These are phyloP conservation scores for Leucoraja ocellata DNA, from an alignment of 2,797 vertebrate species.

Conservation along the genomic window DNA sequence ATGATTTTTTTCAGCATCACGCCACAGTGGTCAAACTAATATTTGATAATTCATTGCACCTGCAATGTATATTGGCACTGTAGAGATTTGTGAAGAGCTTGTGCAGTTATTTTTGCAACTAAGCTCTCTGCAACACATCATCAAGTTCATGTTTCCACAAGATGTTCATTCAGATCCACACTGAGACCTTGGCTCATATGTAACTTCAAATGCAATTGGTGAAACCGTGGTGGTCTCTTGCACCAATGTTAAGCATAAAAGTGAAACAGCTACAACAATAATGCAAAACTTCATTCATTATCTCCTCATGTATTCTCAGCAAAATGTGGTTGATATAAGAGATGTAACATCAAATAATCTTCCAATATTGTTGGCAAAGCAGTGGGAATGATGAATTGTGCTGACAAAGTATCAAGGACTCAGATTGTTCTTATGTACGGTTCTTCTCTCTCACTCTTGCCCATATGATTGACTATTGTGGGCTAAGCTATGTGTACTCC, in stretches of 20 bases:
- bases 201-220: not conserved
- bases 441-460: not conserved
- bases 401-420: not conserved
- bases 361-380: not conserved
- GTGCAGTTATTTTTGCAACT: not conserved
- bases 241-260: not conserved
- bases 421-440: not conserved
- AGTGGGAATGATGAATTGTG: not conserved
- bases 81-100: not conserved
- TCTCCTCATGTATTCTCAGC: not conserved
- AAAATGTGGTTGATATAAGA: not conserved
- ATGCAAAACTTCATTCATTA: not conserved
- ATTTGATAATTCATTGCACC: not conserved
- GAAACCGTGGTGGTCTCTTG: not conserved
- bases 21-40: not conserved
- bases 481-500: not conserved
- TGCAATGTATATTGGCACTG: not conserved
- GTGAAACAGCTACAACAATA: not conserved
- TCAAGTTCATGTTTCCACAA: not conserved
- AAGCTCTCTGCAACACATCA: not conserved
- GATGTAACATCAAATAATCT: not conserved
- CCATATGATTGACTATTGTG: not conserved
- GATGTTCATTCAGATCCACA: not conserved
- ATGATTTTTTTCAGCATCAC: not conserved
- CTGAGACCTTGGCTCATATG: not conserved